Conservation (phyloP, 1,140 invertebrate species). For the Dendroctonus ponderosae region DNA sequence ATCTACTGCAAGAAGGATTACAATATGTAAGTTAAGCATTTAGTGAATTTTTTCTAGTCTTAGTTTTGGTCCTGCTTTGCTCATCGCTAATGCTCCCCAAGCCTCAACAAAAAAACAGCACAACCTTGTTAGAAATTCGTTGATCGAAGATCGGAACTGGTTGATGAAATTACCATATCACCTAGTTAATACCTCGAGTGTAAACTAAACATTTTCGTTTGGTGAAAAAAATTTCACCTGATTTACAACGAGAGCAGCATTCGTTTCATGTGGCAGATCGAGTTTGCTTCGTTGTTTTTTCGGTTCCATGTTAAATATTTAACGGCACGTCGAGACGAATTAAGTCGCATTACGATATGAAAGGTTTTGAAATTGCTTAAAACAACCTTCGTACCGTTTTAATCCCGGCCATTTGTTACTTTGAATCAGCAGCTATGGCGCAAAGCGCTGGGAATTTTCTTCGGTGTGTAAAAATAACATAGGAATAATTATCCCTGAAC, state of each 20-base stretch:
- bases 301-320: conserved; percentile 16
- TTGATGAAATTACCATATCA: conserved; percentile 7
- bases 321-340: conserved; percentile 12
- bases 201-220: conserved; percentile 1
- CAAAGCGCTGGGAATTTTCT: no score
- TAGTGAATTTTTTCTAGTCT: not conserved
- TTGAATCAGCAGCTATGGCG: no score
- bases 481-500: no score
- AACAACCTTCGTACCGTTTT: conserved; percentile 16
- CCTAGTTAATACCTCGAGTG: conserved; percentile 10
- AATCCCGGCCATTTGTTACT: conserved; percentile 6
- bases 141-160: no score
- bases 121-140: not conserved
- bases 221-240: not conserved
- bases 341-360: conserved; percentile 8
- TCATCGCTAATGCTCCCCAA: no score
- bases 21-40: conserved; percentile 74
- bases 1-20: conserved; percentile 98
- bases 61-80: not conserved
- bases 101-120: no score
- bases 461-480: no score
- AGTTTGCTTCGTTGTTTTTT: conserved; percentile 6
- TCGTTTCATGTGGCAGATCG: conserved; percentile 14
- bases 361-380: conserved; percentile 11
- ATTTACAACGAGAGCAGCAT: conserved; percentile 1